phyloP scores from a whole-genome alignment of 2,113 vertebrate species.

The Myrmecophaga tridactyla region DNA sequence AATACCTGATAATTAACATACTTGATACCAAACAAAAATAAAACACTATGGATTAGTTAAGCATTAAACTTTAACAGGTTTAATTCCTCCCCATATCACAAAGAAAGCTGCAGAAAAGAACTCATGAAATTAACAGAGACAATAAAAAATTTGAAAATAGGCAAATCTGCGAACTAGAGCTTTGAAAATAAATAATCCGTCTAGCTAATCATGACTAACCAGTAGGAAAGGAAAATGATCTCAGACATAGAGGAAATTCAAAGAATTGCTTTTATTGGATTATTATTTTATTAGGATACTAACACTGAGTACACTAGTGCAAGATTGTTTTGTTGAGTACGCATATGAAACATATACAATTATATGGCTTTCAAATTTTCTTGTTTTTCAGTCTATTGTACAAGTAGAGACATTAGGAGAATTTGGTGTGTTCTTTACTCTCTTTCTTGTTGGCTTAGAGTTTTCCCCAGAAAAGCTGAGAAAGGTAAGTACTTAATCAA shows the following conservation, averaged over 20 bases:
- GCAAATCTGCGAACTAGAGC: neutral
- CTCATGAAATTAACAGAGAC: fast-evolving
- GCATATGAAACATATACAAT: neutral
- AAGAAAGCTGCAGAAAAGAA: neutral
- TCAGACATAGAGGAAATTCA: neutral
- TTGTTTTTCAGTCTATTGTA: constrained; percentile 91
- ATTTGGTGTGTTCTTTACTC: constrained; percentile 97
- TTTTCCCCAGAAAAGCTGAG: constrained; percentile 97
- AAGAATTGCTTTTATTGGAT: neutral
- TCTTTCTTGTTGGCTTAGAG: constrained; percentile 98
- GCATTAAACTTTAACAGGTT: neutral
- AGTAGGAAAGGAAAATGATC: neutral
- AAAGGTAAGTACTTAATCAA: constrained; percentile 87
- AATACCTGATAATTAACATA: fast-evolving
- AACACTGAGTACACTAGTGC: fast-evolving
- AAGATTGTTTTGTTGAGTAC: neutral
- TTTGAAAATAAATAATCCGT: neutral
- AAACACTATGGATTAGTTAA: neutral
- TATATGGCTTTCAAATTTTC: neutral
- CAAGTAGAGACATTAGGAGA: constrained; percentile 98
- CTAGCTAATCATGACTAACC: neutral
- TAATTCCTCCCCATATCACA: fast-evolving
- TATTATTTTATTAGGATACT: neutral
- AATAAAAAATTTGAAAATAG: neutral
- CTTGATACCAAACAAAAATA: too few relatives aligned